Evolutionary conservation across 2,888 invertebrate species (phyloP), one percentile per base, ranked within the genome.

Genomic region (Muscina levida): DNA sequence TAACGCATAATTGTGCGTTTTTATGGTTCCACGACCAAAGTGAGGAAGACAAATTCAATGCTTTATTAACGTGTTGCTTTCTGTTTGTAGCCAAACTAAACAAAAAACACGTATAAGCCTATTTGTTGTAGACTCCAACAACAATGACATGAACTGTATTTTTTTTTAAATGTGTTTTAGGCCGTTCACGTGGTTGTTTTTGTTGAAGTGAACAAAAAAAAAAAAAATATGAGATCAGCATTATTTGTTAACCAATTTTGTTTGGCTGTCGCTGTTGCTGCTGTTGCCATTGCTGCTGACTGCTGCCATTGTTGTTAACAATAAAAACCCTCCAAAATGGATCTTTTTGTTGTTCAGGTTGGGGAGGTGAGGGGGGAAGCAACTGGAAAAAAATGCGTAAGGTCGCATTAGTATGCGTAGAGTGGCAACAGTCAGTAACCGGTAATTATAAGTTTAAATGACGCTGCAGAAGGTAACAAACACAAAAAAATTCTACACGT

Each of bases 1-100:
- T 74, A 82, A 79, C 82, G 82, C 82, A 82, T 79, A 82, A 76
- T 79, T 78, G 66, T 77, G 82, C 73, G 72, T 76, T 78, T 78
- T 62, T 15, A 65, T 53, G 39, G 59, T 22, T 5, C 13, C 53
- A 26, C 19, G 1, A 13, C 39, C 62, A 62, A 59, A 19, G 19
- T 17, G 37, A n/a, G n/a, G 15, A 39, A 62, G 13, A 19, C 37
- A 59, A 59, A 59, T 8, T 39, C 42, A 62, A 62, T 62, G 42
- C 19, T 62, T 62, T 62, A 62, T 62, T 62, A 62, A 62, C 62
- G 22, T 22, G 10, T 59, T 59, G 26, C n/a, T n/a, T 56, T 26
- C 31, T 59, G 17, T 42, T 66, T 76, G 17, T 57, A n/a, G 17
- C 37, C 24, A 48, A 70, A 57, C 8, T 17, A 56, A 42, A 39